Evolutionary conservation across 2,113 vertebrate species (phyloP).

Genomic region (Picathartes gymnocephalus): DNA sequence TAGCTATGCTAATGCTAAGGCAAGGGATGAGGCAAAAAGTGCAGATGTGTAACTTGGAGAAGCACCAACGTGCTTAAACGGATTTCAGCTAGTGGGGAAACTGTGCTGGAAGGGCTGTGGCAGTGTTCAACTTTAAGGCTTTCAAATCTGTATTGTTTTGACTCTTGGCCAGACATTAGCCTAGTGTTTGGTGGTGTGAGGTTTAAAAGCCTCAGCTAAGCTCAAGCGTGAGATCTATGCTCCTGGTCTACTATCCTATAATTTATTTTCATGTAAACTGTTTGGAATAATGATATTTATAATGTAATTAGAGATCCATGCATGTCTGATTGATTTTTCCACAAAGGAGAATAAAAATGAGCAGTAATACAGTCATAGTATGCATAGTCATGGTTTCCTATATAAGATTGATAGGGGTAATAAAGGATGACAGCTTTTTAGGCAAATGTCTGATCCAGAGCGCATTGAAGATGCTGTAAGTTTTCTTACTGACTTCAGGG

Average conservation of each 20-base stretch:
- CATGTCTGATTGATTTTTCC: background rate
- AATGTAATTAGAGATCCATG: background rate
- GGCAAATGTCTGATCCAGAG: rapidly evolving
- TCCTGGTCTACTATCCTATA: background rate
- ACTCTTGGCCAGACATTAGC: background rate
- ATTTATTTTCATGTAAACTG: background rate
- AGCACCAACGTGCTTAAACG: background rate
- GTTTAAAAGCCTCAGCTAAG: background rate
- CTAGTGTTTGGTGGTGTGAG: background rate
- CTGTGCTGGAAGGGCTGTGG: background rate
- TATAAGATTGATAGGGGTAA: background rate
- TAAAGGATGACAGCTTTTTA: background rate
- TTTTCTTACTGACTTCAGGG: background rate
- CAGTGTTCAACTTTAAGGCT: background rate
- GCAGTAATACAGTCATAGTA: background rate
- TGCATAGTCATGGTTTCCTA: background rate
- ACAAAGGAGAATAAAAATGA: background rate
- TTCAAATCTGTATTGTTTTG: background rate
- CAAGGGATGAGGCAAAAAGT: background rate
- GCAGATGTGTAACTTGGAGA: background rate
- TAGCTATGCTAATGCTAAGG: background rate
- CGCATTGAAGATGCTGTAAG: background rate
- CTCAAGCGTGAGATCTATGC: background rate
- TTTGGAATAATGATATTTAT: background rate
- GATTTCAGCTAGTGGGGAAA: background rate